Evolutionary conservation across 2,797 vertebrate species (phyloP), one percentile per base, ranked within the genome.

Genomic region (Sebastes ruberrimus): DNA sequence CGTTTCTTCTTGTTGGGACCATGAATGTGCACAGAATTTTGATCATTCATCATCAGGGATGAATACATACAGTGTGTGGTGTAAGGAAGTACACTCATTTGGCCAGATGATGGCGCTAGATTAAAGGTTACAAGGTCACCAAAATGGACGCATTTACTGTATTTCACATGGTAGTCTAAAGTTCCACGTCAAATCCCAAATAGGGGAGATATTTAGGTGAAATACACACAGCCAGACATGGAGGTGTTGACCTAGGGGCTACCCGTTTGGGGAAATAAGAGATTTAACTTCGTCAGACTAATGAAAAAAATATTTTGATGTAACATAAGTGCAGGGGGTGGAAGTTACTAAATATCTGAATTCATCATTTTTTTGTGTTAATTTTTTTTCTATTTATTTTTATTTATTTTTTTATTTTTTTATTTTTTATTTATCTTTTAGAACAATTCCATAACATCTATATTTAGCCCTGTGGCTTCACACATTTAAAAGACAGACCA

Each of bases 261-360:
- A 4, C 27, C 57, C 18, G 2, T 53, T 53, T 18, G 18, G 28
- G 22, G 28, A 56, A 57, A 64, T 46, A 22, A 33, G 4, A 59
- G 9, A 61, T 30, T 55, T 55, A 14, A 68, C 30, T 23, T 38
- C 76, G 49, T 70, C 32, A 73, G 30, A 63, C 49, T 55, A 52
- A 83, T 78, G 10, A 25, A 38, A 71, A 76, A 74, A 64, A 64
- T 66, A 70, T 65, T 57, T 53, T 8, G 8, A 30, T 46, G 63
- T 32, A 52, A 71, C 56, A 81, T 71, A 33, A 74, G 16, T 49
- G 7, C 42, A 49, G 3, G 16, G 18, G 16, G 42, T 20, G 18
- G 16, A 22, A 10, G 57, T 63, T 27, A 61, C 49, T 68, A 5
- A 1, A 62, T 33, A 74, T 74, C 69, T 70, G 42, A 35, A 22